Evolutionary conservation across 2,113 vertebrate species (phyloP).

Genomic region (Pseudorhombus dupliciocellatus): DNA sequence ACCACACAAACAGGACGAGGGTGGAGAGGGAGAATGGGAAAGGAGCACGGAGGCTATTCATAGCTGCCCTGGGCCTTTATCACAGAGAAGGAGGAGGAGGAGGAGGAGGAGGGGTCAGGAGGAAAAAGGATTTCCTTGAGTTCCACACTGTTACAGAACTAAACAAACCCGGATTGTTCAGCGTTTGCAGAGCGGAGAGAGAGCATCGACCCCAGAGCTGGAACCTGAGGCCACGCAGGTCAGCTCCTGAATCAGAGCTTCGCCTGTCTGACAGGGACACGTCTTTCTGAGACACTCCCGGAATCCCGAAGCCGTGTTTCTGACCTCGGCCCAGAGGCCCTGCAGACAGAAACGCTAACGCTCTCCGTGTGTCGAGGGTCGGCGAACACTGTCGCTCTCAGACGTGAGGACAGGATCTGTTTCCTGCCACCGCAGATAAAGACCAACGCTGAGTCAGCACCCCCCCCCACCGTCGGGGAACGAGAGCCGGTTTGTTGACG

Average conservation of each 20-base stretch:
- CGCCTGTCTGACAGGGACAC: too few relatives aligned
- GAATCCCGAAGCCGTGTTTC: too few relatives aligned
- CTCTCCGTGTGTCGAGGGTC: too few relatives aligned
- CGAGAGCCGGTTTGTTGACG: too few relatives aligned
- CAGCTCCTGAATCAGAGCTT: neutral
- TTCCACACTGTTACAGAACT: conserved; percentile 5
- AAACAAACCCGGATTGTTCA: conserved; percentile 41
- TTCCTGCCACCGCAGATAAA: conserved; percentile 52
- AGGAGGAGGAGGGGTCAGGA: neutral
- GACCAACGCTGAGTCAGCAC: neutral
- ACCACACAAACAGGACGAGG: conserved; percentile 52
- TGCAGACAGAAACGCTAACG: too few relatives aligned
- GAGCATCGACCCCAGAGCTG: neutral
- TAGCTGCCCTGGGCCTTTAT: conserved; percentile 40
- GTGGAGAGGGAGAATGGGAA: conserved; percentile 45
- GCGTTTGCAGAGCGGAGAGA: neutral
- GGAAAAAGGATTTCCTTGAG: conserved; percentile 69
- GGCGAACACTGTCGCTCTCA: neutral
- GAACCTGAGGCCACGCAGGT: neutral
- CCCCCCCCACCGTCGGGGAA: neutral
- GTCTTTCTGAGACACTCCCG: too few relatives aligned
- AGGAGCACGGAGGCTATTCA: conserved; percentile 62
- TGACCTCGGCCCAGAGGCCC: too few relatives aligned
- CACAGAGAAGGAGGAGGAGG: neutral
- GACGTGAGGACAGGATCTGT: neutral